Base-by-base conservation (phyloP, 1,140 invertebrate species). In the Colletes latitarsis region DNA sequence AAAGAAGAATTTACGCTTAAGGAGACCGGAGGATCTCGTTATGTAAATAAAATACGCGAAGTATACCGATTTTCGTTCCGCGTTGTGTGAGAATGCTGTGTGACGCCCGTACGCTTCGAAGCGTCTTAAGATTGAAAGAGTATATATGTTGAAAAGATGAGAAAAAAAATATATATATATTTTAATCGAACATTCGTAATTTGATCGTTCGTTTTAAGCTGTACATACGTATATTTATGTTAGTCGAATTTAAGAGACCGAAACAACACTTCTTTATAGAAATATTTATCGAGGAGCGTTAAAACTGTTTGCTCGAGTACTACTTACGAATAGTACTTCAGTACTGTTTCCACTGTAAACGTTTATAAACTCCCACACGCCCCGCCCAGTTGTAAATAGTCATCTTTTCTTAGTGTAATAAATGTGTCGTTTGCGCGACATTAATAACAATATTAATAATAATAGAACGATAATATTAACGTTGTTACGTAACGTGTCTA, bases 211-310 rank as follows among this genome's bases (percentile, higher is more conserved):
- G n/a, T n/a, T 49, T 41, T 58, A 80, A 62, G 53, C 21, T 79
- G 57, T 79, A 73, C 21, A 79, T 70, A 80, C 17, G 41, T 70
- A 82, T 82, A 77, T 83, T 67, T 84, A 82, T 84, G 39, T 82
- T 81, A 77, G 57, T 1, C 21, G 41, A 75, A 63, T 10, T 63
- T 70, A 58, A 71, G n/a, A 76, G 69, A 84, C 49, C 60, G 64
- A 77, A 53, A 64, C 63, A 77, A 69, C 21, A 81, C 57, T 80
- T 70, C 43, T 10, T 14, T 41, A 75, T 84, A 63, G 57, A 60
- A 41, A 19, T 81, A 72, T 84, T 84, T 70, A 46, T 77, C 55
- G 49, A 63, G 41, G 17, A 60, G 19, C 58, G 60, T 58, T 17
- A 49, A 39, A 68, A 12, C n/a, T 19, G 15, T 63, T 52, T 17